These are phyloP conservation scores for Lepidochitona cinerea DNA, from an alignment of 2,888 invertebrate genomes.

Conservation along the genomic window DNA sequence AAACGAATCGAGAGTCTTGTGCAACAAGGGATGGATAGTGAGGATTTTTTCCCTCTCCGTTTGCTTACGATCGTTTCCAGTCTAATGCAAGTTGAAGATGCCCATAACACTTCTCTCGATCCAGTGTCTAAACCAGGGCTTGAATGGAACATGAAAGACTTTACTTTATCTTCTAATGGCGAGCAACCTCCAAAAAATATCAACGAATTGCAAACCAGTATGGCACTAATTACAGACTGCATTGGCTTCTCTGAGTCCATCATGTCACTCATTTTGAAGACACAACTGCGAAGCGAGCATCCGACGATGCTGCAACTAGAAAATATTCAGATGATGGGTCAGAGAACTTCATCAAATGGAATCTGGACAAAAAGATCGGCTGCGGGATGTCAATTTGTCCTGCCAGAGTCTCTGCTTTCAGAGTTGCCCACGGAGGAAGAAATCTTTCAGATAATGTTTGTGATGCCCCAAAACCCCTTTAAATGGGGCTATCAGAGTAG, in stretches of 20 bases:
- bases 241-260: constrained; percentile 33
- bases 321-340: constrained; percentile 26
- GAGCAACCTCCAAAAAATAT: too few species aligned
- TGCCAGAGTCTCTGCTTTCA: constrained; percentile 17
- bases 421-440: constrained; percentile 25
- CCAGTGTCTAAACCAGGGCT: constrained; percentile 13
- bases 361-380: constrained; percentile 16
- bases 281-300: constrained; percentile 39
- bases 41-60: constrained; percentile 34
- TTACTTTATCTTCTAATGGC: too few species aligned
- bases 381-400: constrained; percentile 19
- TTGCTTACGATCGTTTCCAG: constrained; percentile 37
- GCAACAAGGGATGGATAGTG: constrained; percentile 34
- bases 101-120: constrained; percentile 18
- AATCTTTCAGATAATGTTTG: constrained; percentile 37
- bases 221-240: constrained; percentile 30
- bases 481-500: constrained; percentile 34
- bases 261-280: constrained; percentile 34
- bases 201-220: too few species aligned
- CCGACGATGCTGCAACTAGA: constrained; percentile 20
- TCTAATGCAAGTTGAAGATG: constrained; percentile 39
- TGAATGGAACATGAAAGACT: constrained; percentile 9
- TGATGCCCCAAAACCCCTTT: constrained; percentile 36
- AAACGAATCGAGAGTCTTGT: too few species aligned
- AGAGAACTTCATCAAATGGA: constrained; percentile 14